Evolutionary conservation across 1,140 invertebrate genomes (phyloP).

Genomic region (Gyrodactylus bullatarudis): DNA sequence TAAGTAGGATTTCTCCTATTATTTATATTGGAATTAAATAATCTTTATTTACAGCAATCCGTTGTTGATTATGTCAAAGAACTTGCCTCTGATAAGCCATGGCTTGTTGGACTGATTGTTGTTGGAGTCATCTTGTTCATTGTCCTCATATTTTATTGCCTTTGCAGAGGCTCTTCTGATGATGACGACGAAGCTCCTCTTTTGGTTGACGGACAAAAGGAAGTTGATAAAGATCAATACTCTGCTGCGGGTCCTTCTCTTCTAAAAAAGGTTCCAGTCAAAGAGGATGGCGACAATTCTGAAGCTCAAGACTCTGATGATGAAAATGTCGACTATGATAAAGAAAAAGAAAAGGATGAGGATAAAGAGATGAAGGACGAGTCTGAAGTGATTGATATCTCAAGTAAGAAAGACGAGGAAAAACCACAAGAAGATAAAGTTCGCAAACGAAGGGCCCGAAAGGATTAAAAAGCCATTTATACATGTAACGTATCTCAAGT

Average conservation of each 20-base stretch:
- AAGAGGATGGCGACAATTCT: too few relatives aligned
- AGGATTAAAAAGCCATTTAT: too few relatives aligned
- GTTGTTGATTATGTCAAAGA: slow-evolving; percentile 39
- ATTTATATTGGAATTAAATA: slow-evolving; percentile 5
- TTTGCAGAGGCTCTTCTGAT: not conserved
- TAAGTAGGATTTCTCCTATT: slow-evolving; percentile 8
- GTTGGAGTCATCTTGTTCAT: slow-evolving; percentile 32
- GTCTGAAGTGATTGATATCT: not conserved
- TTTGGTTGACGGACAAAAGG: not conserved
- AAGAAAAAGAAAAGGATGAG: not conserved
- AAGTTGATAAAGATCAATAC: not conserved
- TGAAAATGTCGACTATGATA: not conserved
- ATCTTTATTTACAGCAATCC: slow-evolving; percentile 31
- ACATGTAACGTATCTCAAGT: too few relatives aligned
- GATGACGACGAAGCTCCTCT: not conserved
- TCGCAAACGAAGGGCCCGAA: not conserved
- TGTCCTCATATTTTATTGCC: not conserved
- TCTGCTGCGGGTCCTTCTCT: not conserved
- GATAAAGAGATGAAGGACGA: not conserved
- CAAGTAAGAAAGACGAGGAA: not conserved
- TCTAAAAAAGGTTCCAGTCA: not conserved
- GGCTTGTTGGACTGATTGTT: slow-evolving; percentile 54
- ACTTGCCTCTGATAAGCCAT: slow-evolving; percentile 51
- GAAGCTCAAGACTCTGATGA: not conserved
- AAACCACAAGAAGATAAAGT: not conserved